These are phyloP conservation scores for Melanotaenia nigrans DNA, from an alignment of 2,797 vertebrate species.

Conservation along the genomic window DNA sequence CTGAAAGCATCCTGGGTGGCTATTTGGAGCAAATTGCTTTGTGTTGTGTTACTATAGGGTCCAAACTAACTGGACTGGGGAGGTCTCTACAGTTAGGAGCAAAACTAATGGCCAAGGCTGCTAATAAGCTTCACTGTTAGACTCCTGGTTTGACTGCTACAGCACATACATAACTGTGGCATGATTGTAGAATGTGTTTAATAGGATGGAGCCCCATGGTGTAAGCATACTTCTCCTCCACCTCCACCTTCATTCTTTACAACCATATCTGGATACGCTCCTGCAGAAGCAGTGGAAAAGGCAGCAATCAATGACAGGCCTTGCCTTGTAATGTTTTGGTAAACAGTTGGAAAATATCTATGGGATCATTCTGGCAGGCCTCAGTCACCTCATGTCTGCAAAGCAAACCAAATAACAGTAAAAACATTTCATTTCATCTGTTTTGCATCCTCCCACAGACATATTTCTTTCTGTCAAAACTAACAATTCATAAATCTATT, in stretches of 20 bases:
- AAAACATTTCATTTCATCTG: no score
- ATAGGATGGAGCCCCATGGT: conserved; percentile 18
- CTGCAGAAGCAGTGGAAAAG: no score
- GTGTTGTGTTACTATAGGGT: conserved; percentile 50
- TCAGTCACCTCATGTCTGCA: no score
- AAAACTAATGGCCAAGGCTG: conserved; percentile 37
- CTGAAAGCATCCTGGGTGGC: conserved; percentile 50
- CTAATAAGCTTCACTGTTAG: conserved; percentile 39
- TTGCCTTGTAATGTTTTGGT: no score
- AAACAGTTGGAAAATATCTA: no score
- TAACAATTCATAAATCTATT: no score
- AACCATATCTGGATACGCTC: background rate
- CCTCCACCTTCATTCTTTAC: conserved; percentile 7
- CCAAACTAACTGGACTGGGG: conserved; percentile 36
- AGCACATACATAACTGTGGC: conserved; percentile 19
- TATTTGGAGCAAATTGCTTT: conserved; percentile 55
- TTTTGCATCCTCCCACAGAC: no score
- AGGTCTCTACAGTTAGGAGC: conserved; percentile 19
- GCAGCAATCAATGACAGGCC: no score
- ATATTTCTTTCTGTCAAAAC: no score
- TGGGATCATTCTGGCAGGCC: no score
- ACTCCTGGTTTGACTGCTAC: conserved; percentile 23
- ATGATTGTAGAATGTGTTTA: conserved; percentile 22
- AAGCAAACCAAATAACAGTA: no score
- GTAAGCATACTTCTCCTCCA: conserved; percentile 4